Evolutionary conservation across 2,113 vertebrate genomes (phyloP).

Genomic region (Ceuthmochares aereus): DNA sequence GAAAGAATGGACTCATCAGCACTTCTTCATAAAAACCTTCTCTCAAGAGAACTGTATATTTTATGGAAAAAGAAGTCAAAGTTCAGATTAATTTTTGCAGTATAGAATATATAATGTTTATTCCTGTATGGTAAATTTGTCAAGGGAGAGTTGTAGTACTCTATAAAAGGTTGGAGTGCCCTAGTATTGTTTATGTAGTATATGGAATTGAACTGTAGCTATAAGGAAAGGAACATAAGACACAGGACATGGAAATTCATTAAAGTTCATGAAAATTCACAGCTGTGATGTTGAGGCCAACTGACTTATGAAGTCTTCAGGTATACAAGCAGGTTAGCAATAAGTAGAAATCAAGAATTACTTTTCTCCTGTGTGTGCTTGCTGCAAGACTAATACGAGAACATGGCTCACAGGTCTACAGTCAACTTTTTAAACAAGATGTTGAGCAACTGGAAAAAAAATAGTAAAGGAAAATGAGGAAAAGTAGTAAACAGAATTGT

Average conservation of each 20-base stretch:
- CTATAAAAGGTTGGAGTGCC: background rate
- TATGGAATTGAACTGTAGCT: background rate
- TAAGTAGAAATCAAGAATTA: background rate
- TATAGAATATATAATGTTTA: background rate
- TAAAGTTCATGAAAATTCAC: background rate
- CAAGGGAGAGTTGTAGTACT: background rate
- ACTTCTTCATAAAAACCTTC: background rate
- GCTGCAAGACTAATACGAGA: background rate
- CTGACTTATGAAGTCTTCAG: background rate
- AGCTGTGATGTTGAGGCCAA: background rate
- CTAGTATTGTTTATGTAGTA: background rate
- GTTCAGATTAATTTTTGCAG: background rate
- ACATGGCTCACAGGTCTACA: fast-evolving
- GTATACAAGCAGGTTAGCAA: background rate
- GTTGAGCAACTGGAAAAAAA: background rate
- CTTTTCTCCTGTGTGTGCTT: background rate
- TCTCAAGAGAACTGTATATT: background rate
- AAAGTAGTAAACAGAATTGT: background rate
- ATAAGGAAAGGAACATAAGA: background rate
- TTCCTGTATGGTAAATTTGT: background rate
- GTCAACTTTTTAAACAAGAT: background rate
- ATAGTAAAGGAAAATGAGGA: background rate
- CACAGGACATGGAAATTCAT: background rate
- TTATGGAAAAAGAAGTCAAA: background rate
- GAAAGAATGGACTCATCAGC: background rate